Evolutionary conservation across 2,113 vertebrate genomes (phyloP), one percentile per base, ranked within the genome.

Genomic region (Onychostoma macrolepis): DNA sequence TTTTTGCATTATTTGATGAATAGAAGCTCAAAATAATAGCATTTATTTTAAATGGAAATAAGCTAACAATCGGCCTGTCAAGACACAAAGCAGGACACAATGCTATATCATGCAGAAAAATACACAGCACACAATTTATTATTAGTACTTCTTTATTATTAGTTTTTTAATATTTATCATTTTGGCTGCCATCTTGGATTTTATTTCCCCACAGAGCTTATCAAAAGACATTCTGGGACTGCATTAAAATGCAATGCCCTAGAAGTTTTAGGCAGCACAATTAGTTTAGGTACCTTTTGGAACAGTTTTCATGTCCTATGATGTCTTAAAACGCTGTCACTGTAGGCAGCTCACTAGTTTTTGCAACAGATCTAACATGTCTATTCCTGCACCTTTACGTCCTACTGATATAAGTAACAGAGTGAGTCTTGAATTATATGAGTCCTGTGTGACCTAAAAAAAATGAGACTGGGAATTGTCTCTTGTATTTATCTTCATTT

Each of bases 401-500:
- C 71, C 21, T 80, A 17, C 53, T 63, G 17, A 71, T 6, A 17
- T 6, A n/a, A 61, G 85, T 53, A 77, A 78, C 36, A 48, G 71
- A 77, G 30, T 19, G 4, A 53, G 36, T 82, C 61, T 71, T 9
- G 50, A 87, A 53, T 50, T 84, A 74, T 83, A 83, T 28, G 67
- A 83, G 65, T 53, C 53, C 78, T 56, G 48, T 56, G 69, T 84
- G 80, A 85, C 76, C n/a, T 58, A 80, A 88, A 88, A 69, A 87
- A 80, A 89, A n/a, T 53, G 65, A 81, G 85, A 77, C 82, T 43
- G 28, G n/a, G 82, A 80, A 80, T 80, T 79, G 61, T 88, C 76
- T 80, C 74, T 83, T 90, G 86, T 80, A 87, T 89, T 87, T 67
- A 85, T 85, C 88, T 90, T 90, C 61, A 90, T 89, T 89, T 86